Base-by-base conservation (phyloP, 2,113 vertebrate genomes). In the Aphelocoma coerulescens region DNA sequence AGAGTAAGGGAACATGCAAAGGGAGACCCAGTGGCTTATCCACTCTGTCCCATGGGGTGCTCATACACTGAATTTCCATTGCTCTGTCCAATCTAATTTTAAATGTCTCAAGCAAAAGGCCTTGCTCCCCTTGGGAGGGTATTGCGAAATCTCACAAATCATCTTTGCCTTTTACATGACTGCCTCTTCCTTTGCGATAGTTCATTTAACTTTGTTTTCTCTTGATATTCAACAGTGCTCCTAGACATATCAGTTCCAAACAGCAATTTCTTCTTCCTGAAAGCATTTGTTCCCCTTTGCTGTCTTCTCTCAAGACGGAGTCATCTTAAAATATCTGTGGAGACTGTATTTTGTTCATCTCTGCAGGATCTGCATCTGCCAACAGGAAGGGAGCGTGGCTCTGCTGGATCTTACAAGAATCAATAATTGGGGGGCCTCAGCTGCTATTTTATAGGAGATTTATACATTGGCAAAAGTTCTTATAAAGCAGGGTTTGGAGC, bases 51-150 rank as follows among this genome's bases (percentile, higher is more conserved):
- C 86, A 75, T 21, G 58, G 88, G 69, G 66, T 30, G 61, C 23
- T 52, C 0, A 2, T 61, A 73, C 1, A 21, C 85, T 61, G 71
- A 91, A 83, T 96, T 97, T 94, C 96, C 91, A 97, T 72, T 95
- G 87, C 92, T 89, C 79, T 72, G 77, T 94, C 76, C 89, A 73
- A 82, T 73, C 88, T 95, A 93, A 91, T 91, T 97, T 96, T 93
- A 96, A 95, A 96, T 67, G 86, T 92, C 89, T 96, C 87, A 83
- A 96, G 95, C 54, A 93, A 92, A 90, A 95, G 49, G 76, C 59
- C 71, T 91, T 72, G n/a, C 22, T 92, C 62, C 93, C 39, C 73
- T 82, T 12, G 21, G 67, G 82, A 96, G 43, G 72, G 57, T 89
- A 75, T 93, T 94, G 91, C 85, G 78, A 89, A 96, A 95, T 69